Base-by-base conservation (phyloP, 2,797 vertebrate species). In the Sebastes goodei region DNA sequence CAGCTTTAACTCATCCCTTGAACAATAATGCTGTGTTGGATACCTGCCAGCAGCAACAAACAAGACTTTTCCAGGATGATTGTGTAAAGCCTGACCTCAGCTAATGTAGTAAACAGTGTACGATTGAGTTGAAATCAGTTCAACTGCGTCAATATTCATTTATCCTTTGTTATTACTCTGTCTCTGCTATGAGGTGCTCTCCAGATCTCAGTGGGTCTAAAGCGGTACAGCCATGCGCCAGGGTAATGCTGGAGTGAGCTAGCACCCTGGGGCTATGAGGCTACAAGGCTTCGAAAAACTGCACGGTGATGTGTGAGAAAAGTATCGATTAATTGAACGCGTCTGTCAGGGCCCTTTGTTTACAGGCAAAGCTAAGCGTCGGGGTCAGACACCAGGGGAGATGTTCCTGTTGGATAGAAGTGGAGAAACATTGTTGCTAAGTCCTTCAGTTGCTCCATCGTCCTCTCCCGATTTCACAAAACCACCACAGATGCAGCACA, bases 371-470 rank as follows among this genome's bases (percentile, higher is more conserved):
- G 86, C 79, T 86, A 84, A 89, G 85, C n/a, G 71, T 74, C 35
- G 23, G 83, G 92, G 89, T 92, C 89, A 88, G 87, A 80, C 72
- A 69, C 73, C 83, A 30, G 76, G 87, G 84, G 85, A 91, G 63
- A 83, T 75, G 72, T 73, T 81, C 29, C 59, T 80, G 79, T 46
- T 71, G 84, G 73, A 84, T 14, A 35, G 75, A 75, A 69, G 60
- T 49, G 66, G 55, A 80, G 66, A 81, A 86, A 83, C 53, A 33
- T 67, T 86, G 70, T 74, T 86, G 35, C 77, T 67, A 75, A 90
- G 83, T 74, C 81, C 84, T 87, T 86, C 55, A 72, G 42, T 71
- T 72, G 53, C 76, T 80, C 52, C 65, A 53, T 78, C 21, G 25
- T 80, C 46, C 71, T 68, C 60, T 70, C 12, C 32, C 10, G 33